Evolutionary conservation across 2,888 invertebrate genomes (phyloP).

Genomic region (Zonitis immaculata): DNA sequence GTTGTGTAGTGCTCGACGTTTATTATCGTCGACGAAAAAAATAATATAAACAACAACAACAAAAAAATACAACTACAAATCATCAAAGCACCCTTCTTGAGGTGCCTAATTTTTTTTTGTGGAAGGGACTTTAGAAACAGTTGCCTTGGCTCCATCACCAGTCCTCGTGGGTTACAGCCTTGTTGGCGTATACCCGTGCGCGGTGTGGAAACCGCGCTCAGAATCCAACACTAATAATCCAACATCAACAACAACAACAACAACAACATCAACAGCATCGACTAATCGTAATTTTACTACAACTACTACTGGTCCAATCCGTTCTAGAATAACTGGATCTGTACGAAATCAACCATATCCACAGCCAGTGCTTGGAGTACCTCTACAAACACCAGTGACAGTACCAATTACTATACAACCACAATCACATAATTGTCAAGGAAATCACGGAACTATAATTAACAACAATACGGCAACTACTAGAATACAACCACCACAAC

Average conservation of each 20-base stretch:
- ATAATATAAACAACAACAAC: not conserved
- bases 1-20: constrained; percentile 20
- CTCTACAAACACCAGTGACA: constrained; percentile 23
- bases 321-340: constrained; percentile 16
- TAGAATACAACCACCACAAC: constrained; percentile 35
- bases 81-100: not conserved
- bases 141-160: constrained; percentile 50
- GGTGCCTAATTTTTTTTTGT: constrained; percentile 29
- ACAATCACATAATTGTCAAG: constrained; percentile 16
- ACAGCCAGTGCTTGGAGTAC: constrained; percentile 20
- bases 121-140: constrained; percentile 33
- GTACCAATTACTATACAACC: constrained; percentile 20
- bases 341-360: constrained; percentile 28
- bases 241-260: constrained; percentile 8
- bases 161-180: constrained; percentile 53
- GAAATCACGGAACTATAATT: constrained; percentile 11
- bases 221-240: constrained; percentile 24
- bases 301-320: constrained; percentile 21
- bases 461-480: constrained; percentile 34
- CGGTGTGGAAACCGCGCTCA: constrained; percentile 50
- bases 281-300: too few relatives aligned
- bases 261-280: too few relatives aligned
- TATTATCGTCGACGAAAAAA: not conserved
- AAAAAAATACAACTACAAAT: not conserved
- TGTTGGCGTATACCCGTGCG: constrained; percentile 55